phyloP scores from a whole-genome alignment of 2,797 vertebrate genomes.

The Silurus lanzhouensis region DNA sequence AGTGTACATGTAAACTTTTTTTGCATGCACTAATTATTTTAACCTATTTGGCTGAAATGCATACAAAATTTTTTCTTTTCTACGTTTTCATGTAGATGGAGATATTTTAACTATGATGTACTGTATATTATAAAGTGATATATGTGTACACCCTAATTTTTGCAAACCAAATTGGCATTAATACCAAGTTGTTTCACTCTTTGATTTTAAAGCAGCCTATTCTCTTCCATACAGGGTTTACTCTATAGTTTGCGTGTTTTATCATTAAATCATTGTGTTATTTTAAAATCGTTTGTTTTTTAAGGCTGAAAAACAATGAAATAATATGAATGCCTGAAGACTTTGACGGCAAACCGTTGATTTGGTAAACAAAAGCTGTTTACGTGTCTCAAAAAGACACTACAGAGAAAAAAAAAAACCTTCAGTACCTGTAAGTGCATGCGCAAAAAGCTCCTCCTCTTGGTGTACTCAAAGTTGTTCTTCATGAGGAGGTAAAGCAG shows the following conservation, averaged over 20 bases:
- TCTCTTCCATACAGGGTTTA: background rate
- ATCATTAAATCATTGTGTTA: too few species aligned
- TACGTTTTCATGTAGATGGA: background rate
- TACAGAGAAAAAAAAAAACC: background rate
- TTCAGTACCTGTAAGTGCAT: slow-evolving; percentile 90
- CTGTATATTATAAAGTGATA: background rate
- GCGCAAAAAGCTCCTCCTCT: slow-evolving; percentile 90
- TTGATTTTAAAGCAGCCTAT: background rate
- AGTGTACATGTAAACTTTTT: background rate
- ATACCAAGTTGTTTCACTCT: background rate
- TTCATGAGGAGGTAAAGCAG: slow-evolving; percentile 96
- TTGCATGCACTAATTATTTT: background rate
- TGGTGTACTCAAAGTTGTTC: slow-evolving; percentile 96
- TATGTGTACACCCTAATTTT: background rate
- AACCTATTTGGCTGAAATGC: background rate
- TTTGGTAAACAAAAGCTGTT: background rate
- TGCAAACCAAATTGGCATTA: background rate
- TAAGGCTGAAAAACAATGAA: background rate
- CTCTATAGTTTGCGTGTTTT: background rate
- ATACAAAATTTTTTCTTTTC: background rate
- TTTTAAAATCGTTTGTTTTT: background rate
- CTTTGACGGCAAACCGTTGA: background rate
- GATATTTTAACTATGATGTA: background rate
- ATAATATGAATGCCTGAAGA: background rate
- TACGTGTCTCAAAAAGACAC: background rate